Evolutionary conservation across 2,113 vertebrate genomes (phyloP), one percentile per base, ranked within the genome.

Genomic region (Mobula birostris): DNA sequence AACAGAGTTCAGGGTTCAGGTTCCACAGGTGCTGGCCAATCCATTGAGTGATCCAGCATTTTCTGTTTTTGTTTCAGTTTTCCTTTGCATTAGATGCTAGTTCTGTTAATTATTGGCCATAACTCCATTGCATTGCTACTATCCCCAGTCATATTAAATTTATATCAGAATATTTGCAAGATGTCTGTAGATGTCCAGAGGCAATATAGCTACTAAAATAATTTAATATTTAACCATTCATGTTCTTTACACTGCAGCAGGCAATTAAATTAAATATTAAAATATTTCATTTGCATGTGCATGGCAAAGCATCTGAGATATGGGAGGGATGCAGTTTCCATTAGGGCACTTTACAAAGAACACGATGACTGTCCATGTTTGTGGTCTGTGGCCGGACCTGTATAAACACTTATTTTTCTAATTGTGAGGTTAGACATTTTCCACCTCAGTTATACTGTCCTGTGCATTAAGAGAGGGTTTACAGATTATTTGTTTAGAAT

Each of bases 401-500:
- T 93, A 74, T 76, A 93, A 93, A 93, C 36, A 93, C 11, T 93
- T 74, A 17, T 93, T 74, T 48, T 74, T 74, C 36, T 5, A 1
- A 74, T 74, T 74, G 40, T 29, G 70, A 93, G 91, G 68, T 93
- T 40, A 74, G 91, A 56, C 29, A 93, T 74, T 15, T 32, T 74
- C 9, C 91, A 74, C 36, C 40, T 56, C 24, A 74, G 91, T 36
- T 74, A 14, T 74, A 74, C 36, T 93, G 17, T 19, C 24, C 68
- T 74, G 72, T 93, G 40, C 68, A 93, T 92, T 93, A 56, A 5
- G 91, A 21, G 19, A 19, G 48, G n/a, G 21, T 48, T 93, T 93
- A 93, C 40, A 74, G 91, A 76, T 56, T 48, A 74, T 56, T 93
- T 93, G 24, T 93, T 93, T 48, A 76, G 70, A 74, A 93, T 56